Evolutionary conservation across 1,140 invertebrate genomes (phyloP).

Genomic region (Drosophila sulfurigaster): DNA sequence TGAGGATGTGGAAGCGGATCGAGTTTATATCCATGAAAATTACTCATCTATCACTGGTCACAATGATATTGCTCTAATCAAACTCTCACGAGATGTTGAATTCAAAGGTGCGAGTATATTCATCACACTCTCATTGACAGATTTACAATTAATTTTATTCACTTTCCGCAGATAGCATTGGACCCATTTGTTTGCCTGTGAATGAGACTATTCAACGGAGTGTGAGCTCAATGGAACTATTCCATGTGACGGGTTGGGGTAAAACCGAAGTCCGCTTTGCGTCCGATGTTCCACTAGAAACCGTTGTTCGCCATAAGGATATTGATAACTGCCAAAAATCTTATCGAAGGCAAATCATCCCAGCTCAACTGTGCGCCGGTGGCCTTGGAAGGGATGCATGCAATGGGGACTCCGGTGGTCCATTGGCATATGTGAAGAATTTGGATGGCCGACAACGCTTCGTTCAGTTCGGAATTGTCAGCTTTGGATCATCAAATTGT

Average conservation of each 20-base stretch:
- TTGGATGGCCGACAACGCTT: background rate
- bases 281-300: slow-evolving; percentile 6
- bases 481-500: background rate
- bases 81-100: background rate
- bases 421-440: background rate
- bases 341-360: background rate
- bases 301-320: rapidly evolving
- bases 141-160: background rate
- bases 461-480: slow-evolving; percentile 33
- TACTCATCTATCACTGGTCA: background rate
- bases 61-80: slow-evolving; percentile 35
- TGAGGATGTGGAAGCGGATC: slow-evolving; percentile 16
- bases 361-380: slow-evolving; percentile 25
- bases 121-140: background rate
- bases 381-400: background rate
- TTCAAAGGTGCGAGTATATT: background rate
- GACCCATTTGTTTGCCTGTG: slow-evolving; percentile 14
- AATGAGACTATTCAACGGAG: slow-evolving; percentile 3
- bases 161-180: slow-evolving; percentile 1
- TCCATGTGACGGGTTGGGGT: slow-evolving; percentile 29
- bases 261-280: background rate
- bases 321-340: background rate
- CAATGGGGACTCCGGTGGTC: slow-evolving; percentile 33
- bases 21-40: background rate
- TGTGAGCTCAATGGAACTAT: background rate